Evolutionary conservation across 2,888 invertebrate species (phyloP), one percentile per base, ranked within the genome.

Genomic region (Tolmerus cingulatus): DNA sequence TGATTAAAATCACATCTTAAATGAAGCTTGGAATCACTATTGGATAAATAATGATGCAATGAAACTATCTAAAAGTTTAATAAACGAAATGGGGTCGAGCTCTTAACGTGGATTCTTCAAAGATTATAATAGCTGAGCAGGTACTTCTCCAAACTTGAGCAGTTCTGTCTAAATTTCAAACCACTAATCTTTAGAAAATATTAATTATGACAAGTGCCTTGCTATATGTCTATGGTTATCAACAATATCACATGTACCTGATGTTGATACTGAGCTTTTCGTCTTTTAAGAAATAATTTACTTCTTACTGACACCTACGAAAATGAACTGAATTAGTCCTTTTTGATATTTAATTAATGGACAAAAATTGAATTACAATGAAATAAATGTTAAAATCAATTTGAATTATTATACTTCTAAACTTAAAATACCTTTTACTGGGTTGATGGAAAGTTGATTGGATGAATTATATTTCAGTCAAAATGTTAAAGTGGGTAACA

Each of bases 291-390:
- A 23, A 81, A 23, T 51, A 81, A 23, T 55, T 81, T 81, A 81
- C 81, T 81, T 81, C 81, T 81, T 16, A 81, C 34, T 51, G 81
- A 43, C 23, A 81, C 81, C 81, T 81, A 81, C 16, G 51, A 46
- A 81, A 81, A 66, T 66, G 8, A 66, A 66, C 7, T 23, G 23
- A 23, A 66, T 66, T 66, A 66, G 66, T 66, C 19, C 12, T 66
- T 23, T 4, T 12, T 19, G 57, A 57, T 23, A 19, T 57, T 19
- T 12, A 23, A 57, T 23, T 19, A 57, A 57, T 57, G 57, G 5
- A 57, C 23, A 57, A 9, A n/a, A 19, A 9, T 23, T 66, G n/a
- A n/a, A 5, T 51, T 51, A 7, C 19, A n/a, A 51, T 51, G 51
- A 51, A n/a, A 51, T 5, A 51, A 51, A 51, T 51, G n/a, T n/a